Conservation (phyloP, 2,797 vertebrate genomes). For the Tachyglossus aculeatus region DNA sequence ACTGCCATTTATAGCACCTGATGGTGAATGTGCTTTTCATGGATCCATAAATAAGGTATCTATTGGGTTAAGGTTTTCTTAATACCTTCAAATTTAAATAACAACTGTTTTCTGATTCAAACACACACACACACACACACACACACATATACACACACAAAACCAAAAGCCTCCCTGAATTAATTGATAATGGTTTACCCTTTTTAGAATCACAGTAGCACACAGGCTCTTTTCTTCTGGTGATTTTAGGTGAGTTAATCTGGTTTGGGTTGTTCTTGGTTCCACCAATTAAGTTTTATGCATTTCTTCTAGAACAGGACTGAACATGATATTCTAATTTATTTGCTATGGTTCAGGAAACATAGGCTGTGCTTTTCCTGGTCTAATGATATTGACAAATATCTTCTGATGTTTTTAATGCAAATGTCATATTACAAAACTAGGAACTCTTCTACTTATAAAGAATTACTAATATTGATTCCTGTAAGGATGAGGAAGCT, state of each 20-base stretch:
- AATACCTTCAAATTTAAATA: too few species aligned
- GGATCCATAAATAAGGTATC: too few species aligned
- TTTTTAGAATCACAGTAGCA: too few species aligned
- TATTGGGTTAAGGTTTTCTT: too few species aligned
- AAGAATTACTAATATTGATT: not conserved
- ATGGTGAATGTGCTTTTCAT: too few species aligned
- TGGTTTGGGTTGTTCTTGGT: not conserved
- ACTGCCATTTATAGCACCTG: too few species aligned
- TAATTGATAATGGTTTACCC: too few species aligned
- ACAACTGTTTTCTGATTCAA: too few species aligned
- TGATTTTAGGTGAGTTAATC: not conserved
- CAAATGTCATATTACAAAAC: not conserved
- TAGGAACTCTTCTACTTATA: not conserved
- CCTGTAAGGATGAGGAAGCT: not conserved
- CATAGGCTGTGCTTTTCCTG: not conserved
- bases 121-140: too few species aligned
- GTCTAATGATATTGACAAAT: not conserved
- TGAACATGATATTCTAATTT: not conserved
- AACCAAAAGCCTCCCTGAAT: too few species aligned
- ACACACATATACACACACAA: too few species aligned
- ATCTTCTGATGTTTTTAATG: not conserved
- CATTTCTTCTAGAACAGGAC: not conserved
- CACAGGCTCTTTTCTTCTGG: too few species aligned
- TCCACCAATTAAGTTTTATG: not conserved
- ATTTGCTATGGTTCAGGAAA: not conserved